Evolutionary conservation across 2,113 vertebrate genomes (phyloP).

Genomic region (Noctilio leporinus): DNA sequence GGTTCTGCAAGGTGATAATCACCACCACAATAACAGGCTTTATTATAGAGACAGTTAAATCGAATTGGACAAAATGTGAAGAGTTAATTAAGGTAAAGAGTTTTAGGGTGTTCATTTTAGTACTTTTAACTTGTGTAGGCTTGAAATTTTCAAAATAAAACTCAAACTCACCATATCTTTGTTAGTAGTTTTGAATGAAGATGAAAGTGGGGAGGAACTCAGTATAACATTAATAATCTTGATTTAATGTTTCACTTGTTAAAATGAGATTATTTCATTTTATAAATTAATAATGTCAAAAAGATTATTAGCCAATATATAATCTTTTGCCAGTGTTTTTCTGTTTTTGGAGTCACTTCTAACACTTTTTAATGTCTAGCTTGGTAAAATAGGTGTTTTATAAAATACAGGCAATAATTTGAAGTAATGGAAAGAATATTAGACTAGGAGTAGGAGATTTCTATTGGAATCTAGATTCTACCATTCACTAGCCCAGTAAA

Average conservation of each 20-base stretch:
- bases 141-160: constrained; percentile 17
- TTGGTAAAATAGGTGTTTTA: neutral
- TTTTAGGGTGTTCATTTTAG: neutral
- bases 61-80: constrained; percentile 8
- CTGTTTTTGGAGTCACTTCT: constrained; percentile 17
- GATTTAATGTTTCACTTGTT: neutral
- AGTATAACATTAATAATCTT: neutral
- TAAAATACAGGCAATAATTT: constrained; percentile 15
- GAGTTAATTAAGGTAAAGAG: neutral
- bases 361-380: neutral
- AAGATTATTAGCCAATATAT: neutral
- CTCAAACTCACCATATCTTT: neutral
- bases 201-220: neutral
- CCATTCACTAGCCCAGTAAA: neutral
- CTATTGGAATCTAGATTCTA: neutral
- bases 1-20: neutral
- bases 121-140: neutral
- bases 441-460: neutral
- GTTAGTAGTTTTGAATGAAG: neutral
- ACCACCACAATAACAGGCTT: neutral
- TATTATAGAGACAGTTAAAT: neutral
- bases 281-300: neutral
- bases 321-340: neutral
- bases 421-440: neutral
- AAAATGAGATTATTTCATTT: neutral